Evolutionary conservation across 2,888 invertebrate species (phyloP).

Genomic region (Nemapogon koenigi): DNA sequence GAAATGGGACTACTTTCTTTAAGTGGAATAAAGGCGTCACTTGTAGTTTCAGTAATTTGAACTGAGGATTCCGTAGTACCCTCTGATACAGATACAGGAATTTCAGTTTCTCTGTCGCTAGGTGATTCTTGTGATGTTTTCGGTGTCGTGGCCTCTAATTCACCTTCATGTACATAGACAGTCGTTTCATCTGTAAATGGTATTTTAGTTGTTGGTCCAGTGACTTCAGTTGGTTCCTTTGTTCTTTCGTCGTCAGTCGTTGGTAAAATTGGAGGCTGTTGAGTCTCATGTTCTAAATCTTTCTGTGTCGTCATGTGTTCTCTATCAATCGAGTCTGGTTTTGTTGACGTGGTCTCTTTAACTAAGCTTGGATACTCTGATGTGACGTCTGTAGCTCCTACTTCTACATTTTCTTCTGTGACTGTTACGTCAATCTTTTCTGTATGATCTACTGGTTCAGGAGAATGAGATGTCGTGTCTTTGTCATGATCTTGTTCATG

Average conservation of each 20-base stretch:
- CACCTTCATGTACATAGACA: too few species aligned
- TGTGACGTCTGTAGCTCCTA: background rate
- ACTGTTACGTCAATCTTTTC: too few species aligned
- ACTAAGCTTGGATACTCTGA: background rate
- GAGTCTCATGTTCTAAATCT: background rate
- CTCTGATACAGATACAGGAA: too few species aligned
- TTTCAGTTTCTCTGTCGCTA: too few species aligned
- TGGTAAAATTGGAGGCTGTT: background rate
- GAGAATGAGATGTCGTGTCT: background rate
- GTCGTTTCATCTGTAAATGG: slow-evolving; percentile 6
- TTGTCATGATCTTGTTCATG: background rate
- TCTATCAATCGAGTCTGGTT: background rate
- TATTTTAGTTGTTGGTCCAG: slow-evolving; percentile 7
- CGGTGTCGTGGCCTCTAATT: too few species aligned
- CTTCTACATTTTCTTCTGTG: background rate
- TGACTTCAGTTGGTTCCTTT: slow-evolving; percentile 11
- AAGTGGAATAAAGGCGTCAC: too few species aligned
- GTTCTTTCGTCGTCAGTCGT: background rate
- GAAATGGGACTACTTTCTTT: too few species aligned
- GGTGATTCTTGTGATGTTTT: too few species aligned
- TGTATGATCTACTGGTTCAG: too few species aligned
- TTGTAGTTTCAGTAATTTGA: too few species aligned
- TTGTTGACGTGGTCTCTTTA: background rate
- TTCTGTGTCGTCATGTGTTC: background rate
- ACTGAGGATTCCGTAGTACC: too few species aligned